Evolutionary conservation across 2,888 invertebrate genomes (phyloP).

Genomic region (Odontothrips loti): DNA sequence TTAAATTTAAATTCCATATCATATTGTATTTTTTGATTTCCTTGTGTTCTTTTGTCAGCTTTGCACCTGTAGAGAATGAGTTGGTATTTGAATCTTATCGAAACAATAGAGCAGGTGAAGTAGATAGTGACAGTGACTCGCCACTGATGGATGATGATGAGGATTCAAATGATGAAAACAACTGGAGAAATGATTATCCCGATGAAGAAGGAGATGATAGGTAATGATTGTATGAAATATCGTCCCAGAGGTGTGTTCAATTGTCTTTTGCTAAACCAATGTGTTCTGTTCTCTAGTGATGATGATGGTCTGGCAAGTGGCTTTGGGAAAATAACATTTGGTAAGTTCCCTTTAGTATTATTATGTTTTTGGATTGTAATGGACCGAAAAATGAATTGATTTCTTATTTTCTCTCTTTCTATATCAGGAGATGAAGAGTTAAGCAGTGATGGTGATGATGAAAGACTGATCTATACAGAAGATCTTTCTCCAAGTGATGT

Average conservation of each 20-base stretch:
- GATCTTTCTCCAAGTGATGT: constrained; percentile 12
- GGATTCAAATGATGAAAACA: constrained; percentile 45
- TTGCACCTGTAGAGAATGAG: constrained; percentile 44
- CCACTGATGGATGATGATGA: constrained; percentile 41
- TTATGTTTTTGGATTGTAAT: background rate
- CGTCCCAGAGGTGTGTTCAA: background rate
- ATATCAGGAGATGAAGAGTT: background rate
- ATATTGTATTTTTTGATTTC: background rate
- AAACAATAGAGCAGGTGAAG: constrained; percentile 35
- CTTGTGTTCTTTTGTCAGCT: background rate
- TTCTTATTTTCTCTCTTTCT: background rate
- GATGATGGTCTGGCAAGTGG: background rate
- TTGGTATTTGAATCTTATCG: constrained; percentile 44
- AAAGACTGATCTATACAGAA: background rate
- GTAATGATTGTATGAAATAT: constrained; percentile 29
- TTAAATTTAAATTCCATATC: background rate
- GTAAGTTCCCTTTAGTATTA: background rate
- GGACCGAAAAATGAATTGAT: no score
- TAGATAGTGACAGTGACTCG: constrained; percentile 35
- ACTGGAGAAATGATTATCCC: constrained; percentile 45
- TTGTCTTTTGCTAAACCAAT: background rate
- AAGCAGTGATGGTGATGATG: constrained; percentile 15
- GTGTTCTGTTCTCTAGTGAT: background rate
- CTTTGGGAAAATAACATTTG: background rate
- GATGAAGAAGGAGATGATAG: constrained; percentile 41